phyloP scores from a whole-genome alignment of 2,797 vertebrate genomes.

The Rhabdophis nuchalis region DNA sequence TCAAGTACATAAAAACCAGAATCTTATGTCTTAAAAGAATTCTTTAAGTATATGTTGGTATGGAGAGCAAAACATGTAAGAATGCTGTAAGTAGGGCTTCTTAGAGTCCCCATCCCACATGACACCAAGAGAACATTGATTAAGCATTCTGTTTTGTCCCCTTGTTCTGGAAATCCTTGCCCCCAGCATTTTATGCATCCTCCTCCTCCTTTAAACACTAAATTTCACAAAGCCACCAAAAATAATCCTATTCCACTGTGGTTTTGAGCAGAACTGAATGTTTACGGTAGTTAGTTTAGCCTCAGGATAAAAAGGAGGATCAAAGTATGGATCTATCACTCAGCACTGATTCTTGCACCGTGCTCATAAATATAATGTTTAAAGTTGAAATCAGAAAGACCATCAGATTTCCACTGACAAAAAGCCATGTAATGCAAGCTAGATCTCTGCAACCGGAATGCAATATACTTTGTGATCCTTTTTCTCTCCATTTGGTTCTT shows the following conservation, averaged over 20 bases:
- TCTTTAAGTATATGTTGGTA: background rate
- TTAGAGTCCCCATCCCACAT: background rate
- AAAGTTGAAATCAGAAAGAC: background rate
- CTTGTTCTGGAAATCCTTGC: background rate
- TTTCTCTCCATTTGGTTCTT: background rate
- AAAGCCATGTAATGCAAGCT: background rate
- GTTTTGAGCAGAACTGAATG: background rate
- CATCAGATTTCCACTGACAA: background rate
- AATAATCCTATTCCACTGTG: background rate
- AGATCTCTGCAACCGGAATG: background rate
- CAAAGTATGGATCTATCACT: background rate
- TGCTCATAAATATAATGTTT: background rate
- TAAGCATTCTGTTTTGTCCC: background rate
- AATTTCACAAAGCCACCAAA: background rate
- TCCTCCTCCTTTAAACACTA: background rate
- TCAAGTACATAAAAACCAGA: background rate
- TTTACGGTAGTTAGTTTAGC: background rate
- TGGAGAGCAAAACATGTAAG: background rate
- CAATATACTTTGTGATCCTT: background rate
- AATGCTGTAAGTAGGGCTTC: background rate
- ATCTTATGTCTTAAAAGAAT: background rate
- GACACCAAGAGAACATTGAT: background rate
- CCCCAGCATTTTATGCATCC: background rate
- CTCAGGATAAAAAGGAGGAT: background rate
- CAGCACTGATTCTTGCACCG: background rate